A percentile compares a stretch with the other conserved stretches of the same genome.
Conservation (phyloP, 2,888 invertebrate genomes). For the Congeria kusceri region DNA sequence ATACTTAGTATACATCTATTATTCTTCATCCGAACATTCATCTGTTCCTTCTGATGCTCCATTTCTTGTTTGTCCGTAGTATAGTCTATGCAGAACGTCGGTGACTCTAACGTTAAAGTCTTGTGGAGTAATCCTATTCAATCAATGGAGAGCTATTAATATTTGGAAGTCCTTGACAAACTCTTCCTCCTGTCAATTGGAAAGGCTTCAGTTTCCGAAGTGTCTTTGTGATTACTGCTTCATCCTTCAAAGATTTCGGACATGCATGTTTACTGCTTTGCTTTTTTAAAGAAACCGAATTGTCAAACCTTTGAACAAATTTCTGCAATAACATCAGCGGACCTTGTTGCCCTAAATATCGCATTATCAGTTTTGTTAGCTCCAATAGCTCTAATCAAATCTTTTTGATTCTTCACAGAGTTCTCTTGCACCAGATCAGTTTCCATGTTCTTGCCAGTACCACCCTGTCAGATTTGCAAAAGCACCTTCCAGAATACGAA, state of each 20-base stretch:
- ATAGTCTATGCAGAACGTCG: too few species aligned
- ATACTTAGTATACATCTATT: too few species aligned
- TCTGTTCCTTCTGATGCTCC: too few species aligned
- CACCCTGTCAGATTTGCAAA: slow-evolving; percentile 49
- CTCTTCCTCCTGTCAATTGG: too few species aligned
- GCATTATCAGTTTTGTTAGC: slow-evolving; percentile 43
- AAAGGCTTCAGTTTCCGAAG: slow-evolving; percentile 8
- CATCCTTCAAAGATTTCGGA: background rate
- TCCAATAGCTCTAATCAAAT: slow-evolving; percentile 29
- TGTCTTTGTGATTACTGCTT: background rate
- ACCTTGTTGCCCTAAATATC: slow-evolving; percentile 9
- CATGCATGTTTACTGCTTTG: background rate
- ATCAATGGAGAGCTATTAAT: too few species aligned
- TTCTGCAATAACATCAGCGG: slow-evolving; percentile 7
- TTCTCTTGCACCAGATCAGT: slow-evolving; percentile 54
- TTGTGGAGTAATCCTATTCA: too few species aligned
- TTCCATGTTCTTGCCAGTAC: slow-evolving; percentile 35
- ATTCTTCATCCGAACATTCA: too few species aligned
- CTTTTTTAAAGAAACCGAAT: background rate
- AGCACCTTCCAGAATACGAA: slow-evolving; percentile 33
- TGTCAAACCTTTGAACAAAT: background rate
- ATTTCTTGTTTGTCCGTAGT: too few species aligned
- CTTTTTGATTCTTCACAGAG: slow-evolving; percentile 34
- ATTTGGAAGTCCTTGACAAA: too few species aligned
- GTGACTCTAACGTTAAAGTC: too few species aligned